Base-by-base conservation (phyloP, 2,888 invertebrate species). In the Thereva nobilitata region DNA sequence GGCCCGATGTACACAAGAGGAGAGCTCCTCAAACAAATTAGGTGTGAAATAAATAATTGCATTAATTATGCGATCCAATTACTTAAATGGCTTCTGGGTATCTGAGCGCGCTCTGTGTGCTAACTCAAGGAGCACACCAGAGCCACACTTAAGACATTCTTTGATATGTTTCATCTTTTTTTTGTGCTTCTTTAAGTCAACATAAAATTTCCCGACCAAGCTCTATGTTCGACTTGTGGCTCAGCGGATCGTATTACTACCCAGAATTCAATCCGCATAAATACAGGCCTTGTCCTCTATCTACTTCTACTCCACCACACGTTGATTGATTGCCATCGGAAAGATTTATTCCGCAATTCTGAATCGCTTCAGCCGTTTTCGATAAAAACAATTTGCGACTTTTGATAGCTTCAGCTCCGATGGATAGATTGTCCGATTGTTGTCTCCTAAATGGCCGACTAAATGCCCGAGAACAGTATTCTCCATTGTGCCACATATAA, bases 41-140 rank as follows among this genome's bases (percentile, higher is more conserved):
- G 34, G 55, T 42, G 55, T 42, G 55, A 56, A 56, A 44, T 56
- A 42, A 56, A 56, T 56, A 56, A 56, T 56, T 56, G 42, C 55
- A 56, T 56, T 56, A 56, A 56, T 56, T 56, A 56, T 42, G 55
- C 55, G 55, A 42, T 56, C 55, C 12, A 56, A 56, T 56, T 56
- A 56, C 55, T 56, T 56, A 56, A 56, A 56, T 56, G 55, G 41
- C 8, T 56, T 37, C n/a, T 40, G 53, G 10, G 53, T 38, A 7
- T 2, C 12, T 23, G 23, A 23, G 23, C 23, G 23, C 23, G 1
- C 23, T 1, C 23, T 23, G 1, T 23, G 23, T 23, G 23, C 23
- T 23, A 23, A 1, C 23, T 23, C 23, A 23, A 23, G 23, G 23
- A 23, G 23, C 23, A 23, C 23, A 23, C 23, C 23, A 23, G 23